Evolutionary conservation across 2,113 vertebrate genomes (phyloP), one percentile per base, ranked within the genome.

Genomic region (Coturnix japonica): DNA sequence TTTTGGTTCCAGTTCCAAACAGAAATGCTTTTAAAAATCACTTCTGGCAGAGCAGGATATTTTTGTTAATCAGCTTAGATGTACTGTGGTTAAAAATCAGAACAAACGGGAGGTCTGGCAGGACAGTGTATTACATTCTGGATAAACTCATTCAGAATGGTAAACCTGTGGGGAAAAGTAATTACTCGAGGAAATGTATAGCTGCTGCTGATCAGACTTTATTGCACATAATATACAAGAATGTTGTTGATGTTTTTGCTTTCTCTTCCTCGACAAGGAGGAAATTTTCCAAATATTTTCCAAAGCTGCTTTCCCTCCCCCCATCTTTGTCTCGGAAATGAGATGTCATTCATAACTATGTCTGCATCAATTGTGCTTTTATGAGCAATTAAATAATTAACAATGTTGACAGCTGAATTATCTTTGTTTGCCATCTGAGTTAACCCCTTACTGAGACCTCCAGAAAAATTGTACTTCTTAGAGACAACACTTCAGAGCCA

Each of bases 371-470:
- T 91, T 86, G 85, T 86, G 69, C 82, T 95, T 88, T 93, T 66
- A 80, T 71, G 72, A 85, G 81, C 82, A 95, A 94, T 95, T 94
- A 87, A 96, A 96, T 96, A 96, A 96, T 96, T 95, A 95, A 95
- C 93, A 81, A 86, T 69, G 85, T 81, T 96, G 95, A 86, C 90
- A 88, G 95, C 90, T 93, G 75, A 91, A 95, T 96, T 93, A 49
- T 81, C 77, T 91, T 88, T 94, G 57, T 88, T 95, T 33, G 85
- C 87, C 69, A 43, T 95, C 72, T 5, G 56, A 81, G 88, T 94
- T 95, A 95, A 93, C 93, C 87, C 93, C 60, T 95, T 83, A 6
- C 33, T 53, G 79, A 76, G 75, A 74, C 64, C 73, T 56, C 43
- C 15, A 85, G 77, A 88, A 43, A 53, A 77, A 64, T 78, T 7